These are phyloP conservation scores for Thamnophis elegans DNA, from an alignment of 2,797 vertebrate genomes.

Conservation along the genomic window DNA sequence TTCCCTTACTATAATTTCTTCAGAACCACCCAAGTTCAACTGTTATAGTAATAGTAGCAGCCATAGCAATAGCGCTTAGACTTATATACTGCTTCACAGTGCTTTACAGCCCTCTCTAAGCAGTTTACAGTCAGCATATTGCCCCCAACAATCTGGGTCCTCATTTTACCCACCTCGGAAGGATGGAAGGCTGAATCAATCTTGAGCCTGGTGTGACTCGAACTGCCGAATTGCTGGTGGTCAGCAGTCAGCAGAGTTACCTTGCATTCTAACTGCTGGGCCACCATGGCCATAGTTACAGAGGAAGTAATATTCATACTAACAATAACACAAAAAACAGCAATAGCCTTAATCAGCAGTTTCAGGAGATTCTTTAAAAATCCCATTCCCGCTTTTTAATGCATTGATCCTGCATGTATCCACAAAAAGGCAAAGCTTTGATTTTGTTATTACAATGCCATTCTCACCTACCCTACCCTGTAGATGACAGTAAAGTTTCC, in stretches of 20 bases:
- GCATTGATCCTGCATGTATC: background rate
- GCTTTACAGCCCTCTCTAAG: background rate
- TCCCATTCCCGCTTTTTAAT: background rate
- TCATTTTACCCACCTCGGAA: background rate
- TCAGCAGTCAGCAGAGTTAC: background rate
- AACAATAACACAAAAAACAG: background rate
- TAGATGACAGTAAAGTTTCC: background rate
- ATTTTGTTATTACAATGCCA: background rate
- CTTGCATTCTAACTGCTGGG: background rate
- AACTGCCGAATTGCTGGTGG: background rate
- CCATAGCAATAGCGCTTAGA: background rate
- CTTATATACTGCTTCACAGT: background rate
- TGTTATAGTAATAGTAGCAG: background rate
- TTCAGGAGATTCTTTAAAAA: background rate
- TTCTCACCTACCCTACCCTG: slow-evolving; percentile 37
- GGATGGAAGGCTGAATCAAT: background rate
- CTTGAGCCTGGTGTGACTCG: background rate
- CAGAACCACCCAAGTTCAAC: background rate
- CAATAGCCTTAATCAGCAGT: background rate
- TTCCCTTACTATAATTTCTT: slow-evolving; percentile 15
- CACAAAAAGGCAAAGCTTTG: background rate
- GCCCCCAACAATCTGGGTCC: background rate
- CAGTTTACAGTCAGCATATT: background rate
- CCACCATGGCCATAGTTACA: background rate
- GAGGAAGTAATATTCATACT: background rate